These are phyloP conservation scores for Heliothis virescens DNA, from an alignment of 1,140 invertebrate species.

Conservation along the genomic window DNA sequence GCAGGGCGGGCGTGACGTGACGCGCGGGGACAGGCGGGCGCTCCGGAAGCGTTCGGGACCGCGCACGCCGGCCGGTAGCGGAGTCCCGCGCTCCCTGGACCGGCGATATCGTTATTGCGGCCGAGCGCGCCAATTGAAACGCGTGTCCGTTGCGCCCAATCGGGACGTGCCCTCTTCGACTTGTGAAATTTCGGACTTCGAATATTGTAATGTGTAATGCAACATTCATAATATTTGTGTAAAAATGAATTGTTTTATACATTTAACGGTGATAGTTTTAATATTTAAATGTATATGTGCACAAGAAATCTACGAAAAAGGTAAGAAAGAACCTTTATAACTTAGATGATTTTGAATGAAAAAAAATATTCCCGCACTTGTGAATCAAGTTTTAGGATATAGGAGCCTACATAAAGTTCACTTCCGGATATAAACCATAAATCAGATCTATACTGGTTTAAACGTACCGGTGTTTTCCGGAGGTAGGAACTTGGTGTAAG, in stretches of 20 bases:
- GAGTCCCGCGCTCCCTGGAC: slow-evolving; percentile 75
- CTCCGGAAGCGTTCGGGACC: slow-evolving; percentile 75
- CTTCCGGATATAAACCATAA: too few species aligned
- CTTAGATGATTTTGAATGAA: neutral
- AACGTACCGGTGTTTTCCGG: too few species aligned
- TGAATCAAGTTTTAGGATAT: neutral
- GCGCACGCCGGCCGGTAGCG: slow-evolving; percentile 67
- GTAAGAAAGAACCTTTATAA: slow-evolving; percentile 41
- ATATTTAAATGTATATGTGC: slow-evolving; percentile 43
- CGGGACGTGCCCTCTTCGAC: slow-evolving; percentile 68
- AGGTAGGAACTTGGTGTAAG: too few species aligned
- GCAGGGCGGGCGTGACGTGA: slow-evolving; percentile 72
- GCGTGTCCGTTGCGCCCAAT: slow-evolving; percentile 78
- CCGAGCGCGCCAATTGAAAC: slow-evolving; percentile 79
- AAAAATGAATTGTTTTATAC: slow-evolving; percentile 65
- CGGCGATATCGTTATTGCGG: slow-evolving; percentile 76
- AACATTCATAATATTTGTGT: slow-evolving; percentile 38
- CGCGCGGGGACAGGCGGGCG: slow-evolving; percentile 62
- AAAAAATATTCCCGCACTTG: neutral
- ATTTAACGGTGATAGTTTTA: slow-evolving; percentile 55
- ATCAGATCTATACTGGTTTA: too few species aligned
- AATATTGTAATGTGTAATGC: slow-evolving; percentile 57
- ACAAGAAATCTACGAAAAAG: slow-evolving; percentile 50
- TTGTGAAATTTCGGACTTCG: slow-evolving; percentile 63
- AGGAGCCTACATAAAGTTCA: too few species aligned